Evolutionary conservation across 2,888 invertebrate genomes (phyloP).

Genomic region (Agriotes lineatus): DNA sequence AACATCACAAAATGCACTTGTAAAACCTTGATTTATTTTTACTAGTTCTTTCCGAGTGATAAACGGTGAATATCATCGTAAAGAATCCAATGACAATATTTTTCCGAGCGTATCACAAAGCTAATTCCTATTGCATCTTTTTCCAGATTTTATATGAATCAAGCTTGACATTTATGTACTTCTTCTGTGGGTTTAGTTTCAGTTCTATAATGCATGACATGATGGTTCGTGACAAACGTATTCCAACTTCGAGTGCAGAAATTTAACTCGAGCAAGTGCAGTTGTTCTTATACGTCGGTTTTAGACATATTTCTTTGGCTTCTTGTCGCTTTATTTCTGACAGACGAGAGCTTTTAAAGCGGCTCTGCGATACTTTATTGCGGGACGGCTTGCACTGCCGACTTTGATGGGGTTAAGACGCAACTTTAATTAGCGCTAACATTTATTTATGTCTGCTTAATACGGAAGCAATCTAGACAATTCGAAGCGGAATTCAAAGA

Average conservation of each 20-base stretch:
- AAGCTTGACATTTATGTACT: slow-evolving; percentile 57
- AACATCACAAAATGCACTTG: slow-evolving; percentile 2
- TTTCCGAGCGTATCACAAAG: slow-evolving; percentile 18
- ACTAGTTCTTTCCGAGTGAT: slow-evolving; percentile 13
- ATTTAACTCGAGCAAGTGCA: slow-evolving; percentile 2
- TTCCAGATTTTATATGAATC: slow-evolving; percentile 56
- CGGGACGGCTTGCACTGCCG: not conserved
- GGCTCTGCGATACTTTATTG: not conserved
- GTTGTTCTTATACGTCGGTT: slow-evolving; percentile 1
- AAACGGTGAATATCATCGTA: slow-evolving; percentile 21
- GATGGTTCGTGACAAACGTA: slow-evolving; percentile 57
- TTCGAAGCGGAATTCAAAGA: slow-evolving; percentile 14
- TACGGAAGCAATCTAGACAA: slow-evolving; percentile 13
- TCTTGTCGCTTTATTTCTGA: not conserved
- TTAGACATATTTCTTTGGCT: not conserved
- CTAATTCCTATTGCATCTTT: slow-evolving; percentile 46
- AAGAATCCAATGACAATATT: slow-evolving; percentile 29
- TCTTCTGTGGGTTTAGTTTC: slow-evolving; percentile 56
- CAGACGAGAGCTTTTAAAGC: not conserved
- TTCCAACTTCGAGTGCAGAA: slow-evolving; percentile 27
- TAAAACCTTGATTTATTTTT: slow-evolving; percentile 22
- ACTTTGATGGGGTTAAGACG: slow-evolving; percentile 6
- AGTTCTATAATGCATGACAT: slow-evolving; percentile 57
- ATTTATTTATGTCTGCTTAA: slow-evolving; percentile 15
- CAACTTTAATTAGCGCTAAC: slow-evolving; percentile 9